Percentiles rank a stretch among this genome's conserved stretches.
phyloP scores from a whole-genome alignment of 2,888 invertebrate genomes.

The Sinodicranocentrus sp. region DNA sequence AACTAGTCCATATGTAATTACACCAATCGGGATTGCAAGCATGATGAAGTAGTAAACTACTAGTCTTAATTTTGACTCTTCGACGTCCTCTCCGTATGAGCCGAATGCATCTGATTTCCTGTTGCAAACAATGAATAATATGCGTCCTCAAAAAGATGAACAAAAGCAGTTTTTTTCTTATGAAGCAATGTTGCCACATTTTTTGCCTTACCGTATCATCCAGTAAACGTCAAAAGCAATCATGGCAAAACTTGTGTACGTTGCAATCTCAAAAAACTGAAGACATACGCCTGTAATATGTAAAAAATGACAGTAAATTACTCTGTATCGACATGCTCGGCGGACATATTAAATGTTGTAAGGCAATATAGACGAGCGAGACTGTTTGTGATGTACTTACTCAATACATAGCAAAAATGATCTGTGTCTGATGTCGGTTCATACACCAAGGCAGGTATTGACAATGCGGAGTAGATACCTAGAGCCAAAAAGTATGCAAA shows the following conservation, averaged over 20 bases:
- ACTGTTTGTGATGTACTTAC: too few relatives aligned
- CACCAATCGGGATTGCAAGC: slow-evolving; percentile 42
- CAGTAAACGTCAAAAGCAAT: slow-evolving; percentile 63
- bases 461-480: slow-evolving; percentile 50
- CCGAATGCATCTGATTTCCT: slow-evolving; percentile 55
- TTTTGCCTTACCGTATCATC: slow-evolving; percentile 54
- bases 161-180: too few relatives aligned
- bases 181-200: too few relatives aligned
- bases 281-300: slow-evolving; percentile 44
- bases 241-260: slow-evolving; percentile 37
- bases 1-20: slow-evolving; percentile 50
- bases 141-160: not conserved
- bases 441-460: slow-evolving; percentile 53
- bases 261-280: slow-evolving; percentile 58
- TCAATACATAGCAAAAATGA: slow-evolving; percentile 43
- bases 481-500: slow-evolving; percentile 64
- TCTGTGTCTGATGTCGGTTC: slow-evolving; percentile 26
- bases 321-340: too few relatives aligned
- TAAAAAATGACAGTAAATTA: too few relatives aligned
- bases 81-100: slow-evolving; percentile 60
- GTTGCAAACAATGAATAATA: not conserved
- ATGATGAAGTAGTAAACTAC: slow-evolving; percentile 44
- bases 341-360: too few relatives aligned
- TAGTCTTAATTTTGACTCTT: slow-evolving; percentile 55
- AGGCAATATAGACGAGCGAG: too few relatives aligned